These are phyloP conservation scores for Carpatolechia fugitivella DNA, from an alignment of 2,888 invertebrate species.

Conservation along the genomic window DNA sequence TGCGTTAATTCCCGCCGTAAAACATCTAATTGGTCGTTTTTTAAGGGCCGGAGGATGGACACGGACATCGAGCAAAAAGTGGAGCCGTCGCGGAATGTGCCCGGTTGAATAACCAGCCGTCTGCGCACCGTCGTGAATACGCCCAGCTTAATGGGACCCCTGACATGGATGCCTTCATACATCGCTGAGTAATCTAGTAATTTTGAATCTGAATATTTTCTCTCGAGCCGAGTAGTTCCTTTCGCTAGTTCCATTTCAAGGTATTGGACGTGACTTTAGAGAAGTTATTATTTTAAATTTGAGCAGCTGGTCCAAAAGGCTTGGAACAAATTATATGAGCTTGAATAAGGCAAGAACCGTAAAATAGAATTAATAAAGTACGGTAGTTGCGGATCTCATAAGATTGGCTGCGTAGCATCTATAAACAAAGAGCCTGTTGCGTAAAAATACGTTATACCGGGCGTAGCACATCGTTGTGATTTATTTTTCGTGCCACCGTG, in stretches of 20 bases:
- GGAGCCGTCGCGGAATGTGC: constrained; percentile 73
- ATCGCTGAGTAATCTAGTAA: neutral
- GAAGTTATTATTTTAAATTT: no score
- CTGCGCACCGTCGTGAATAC: constrained; percentile 38
- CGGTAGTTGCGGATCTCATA: constrained; percentile 32
- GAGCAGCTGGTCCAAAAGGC: no score
- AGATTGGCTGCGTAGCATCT: constrained; percentile 33
- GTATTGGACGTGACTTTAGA: no score
- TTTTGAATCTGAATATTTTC: no score
- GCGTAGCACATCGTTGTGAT: constrained; percentile 59
- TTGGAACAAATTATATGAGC: no score
- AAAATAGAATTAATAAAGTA: no score
- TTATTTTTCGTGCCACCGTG: constrained; percentile 64
- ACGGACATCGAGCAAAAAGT: constrained; percentile 66
- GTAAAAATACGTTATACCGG: constrained; percentile 71
- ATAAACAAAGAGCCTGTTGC: constrained; percentile 74
- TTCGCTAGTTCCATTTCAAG: no score
- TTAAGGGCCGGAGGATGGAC: constrained; percentile 21
- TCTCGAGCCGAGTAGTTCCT: no score
- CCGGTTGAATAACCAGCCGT: constrained; percentile 77
- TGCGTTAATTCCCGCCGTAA: constrained; percentile 68
- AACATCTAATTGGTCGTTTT: constrained; percentile 70
- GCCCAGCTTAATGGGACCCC: neutral
- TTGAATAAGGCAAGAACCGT: no score
- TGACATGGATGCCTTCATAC: neutral